A percentile compares a stretch with the other conserved stretches of the same genome.
Conservation (phyloP, 2,888 invertebrate species). For the Zygothrica quintamaculata region DNA sequence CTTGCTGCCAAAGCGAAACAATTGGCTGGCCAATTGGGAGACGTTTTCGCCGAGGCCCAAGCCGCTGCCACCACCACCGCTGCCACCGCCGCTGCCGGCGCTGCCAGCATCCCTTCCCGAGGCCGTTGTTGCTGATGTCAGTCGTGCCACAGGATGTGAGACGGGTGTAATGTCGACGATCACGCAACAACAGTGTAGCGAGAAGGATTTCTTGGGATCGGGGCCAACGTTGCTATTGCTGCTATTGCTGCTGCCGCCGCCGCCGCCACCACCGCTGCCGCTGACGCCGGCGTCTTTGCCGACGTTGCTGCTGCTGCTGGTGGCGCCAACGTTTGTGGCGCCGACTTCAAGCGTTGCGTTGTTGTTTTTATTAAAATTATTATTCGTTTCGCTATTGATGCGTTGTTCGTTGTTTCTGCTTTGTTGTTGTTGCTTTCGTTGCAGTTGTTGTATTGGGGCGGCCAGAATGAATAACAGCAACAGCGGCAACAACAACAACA, state of each 20-base stretch:
- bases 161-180: conserved; percentile 85
- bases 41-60: conserved; percentile 82
- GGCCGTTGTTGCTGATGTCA: conserved; percentile 85
- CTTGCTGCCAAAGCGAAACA: conserved; percentile 84
- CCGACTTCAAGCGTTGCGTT: conserved; percentile 35
- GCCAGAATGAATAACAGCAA: conserved; percentile 84
- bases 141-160: conserved; percentile 83
- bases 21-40: conserved; percentile 83
- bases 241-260: conserved; percentile 52
- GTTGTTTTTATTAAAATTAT: conserved; percentile 28
- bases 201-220: conserved; percentile 85
- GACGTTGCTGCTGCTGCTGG: conserved; percentile 12
- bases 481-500: conserved; percentile 51
- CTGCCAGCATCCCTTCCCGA: conserved; percentile 84
- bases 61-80: conserved; percentile 76
- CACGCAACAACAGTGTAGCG: conserved; percentile 85
- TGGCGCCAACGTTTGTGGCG: conserved; percentile 11
- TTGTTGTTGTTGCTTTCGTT: conserved; percentile 82
- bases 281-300: conserved; percentile 7
- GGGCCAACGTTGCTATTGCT: conserved; percentile 72
- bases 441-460: conserved; percentile 84
- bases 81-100: conserved; percentile 76
- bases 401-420: conserved; percentile 57
- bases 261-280: conserved; percentile 22
- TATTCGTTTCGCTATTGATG: conserved; percentile 34